These are phyloP conservation scores for Balanococcus diminutus DNA, from an alignment of 2,888 invertebrate genomes.

Conservation along the genomic window DNA sequence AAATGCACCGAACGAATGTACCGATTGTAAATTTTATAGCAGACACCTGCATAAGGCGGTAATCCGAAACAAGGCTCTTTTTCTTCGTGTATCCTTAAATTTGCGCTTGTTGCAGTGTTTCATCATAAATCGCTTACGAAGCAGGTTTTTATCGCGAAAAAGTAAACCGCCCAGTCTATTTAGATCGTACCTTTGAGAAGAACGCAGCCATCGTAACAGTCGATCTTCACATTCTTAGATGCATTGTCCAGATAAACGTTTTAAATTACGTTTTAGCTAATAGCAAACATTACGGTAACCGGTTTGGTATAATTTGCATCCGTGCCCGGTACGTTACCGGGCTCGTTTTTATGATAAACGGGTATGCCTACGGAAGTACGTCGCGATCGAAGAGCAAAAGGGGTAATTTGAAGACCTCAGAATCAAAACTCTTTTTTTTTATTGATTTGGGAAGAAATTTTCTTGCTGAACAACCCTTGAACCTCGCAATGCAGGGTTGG, in stretches of 20 bases:
- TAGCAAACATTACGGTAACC: slow-evolving; percentile 17
- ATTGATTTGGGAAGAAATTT: no score
- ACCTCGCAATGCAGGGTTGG: no score
- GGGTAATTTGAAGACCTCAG: no score
- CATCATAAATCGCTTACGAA: slow-evolving; percentile 13
- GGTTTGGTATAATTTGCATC: not conserved
- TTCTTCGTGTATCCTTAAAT: not conserved
- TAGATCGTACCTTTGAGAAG: no score
- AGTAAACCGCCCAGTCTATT: not conserved
- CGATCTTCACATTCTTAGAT: not conserved
- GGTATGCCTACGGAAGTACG: not conserved
- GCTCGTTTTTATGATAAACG: not conserved
- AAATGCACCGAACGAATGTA: not conserved
- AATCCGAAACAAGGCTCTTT: not conserved
- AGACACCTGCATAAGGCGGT: not conserved
- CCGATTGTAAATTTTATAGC: not conserved
- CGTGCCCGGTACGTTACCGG: not conserved
- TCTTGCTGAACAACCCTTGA: no score
- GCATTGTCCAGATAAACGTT: not conserved
- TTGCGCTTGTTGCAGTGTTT: not conserved
- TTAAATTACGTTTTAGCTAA: slow-evolving; percentile 20
- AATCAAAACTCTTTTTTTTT: no score
- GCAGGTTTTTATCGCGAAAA: slow-evolving; percentile 18
- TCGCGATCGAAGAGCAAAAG: not conserved
- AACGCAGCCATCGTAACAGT: not conserved